Conservation (phyloP, 2,113 vertebrate genomes). For the Columba livia region DNA sequence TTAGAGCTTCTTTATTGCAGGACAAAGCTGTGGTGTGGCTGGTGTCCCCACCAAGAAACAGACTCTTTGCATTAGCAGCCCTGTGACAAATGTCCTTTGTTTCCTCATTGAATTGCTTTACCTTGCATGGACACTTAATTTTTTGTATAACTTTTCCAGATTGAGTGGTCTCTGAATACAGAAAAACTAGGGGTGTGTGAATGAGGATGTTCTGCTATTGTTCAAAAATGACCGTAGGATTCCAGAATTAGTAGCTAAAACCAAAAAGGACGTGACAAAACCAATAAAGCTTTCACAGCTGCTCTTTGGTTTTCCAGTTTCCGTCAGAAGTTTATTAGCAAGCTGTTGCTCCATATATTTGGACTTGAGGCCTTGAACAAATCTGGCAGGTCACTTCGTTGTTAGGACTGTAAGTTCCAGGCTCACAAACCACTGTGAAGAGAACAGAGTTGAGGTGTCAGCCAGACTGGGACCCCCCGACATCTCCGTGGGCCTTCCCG, state of each 20-base stretch:
- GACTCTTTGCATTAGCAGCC: neutral
- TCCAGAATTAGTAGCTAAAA: neutral
- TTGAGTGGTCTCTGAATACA: neutral
- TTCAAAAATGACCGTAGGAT: rapidly evolving
- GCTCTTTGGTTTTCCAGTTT: neutral
- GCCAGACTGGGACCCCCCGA: too few relatives aligned
- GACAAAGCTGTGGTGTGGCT: neutral
- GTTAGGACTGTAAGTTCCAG: conserved; percentile 74
- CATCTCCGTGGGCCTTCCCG: neutral
- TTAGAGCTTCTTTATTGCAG: neutral
- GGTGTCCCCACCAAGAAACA: neutral
- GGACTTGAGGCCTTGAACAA: conserved; percentile 26
- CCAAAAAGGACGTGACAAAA: neutral
- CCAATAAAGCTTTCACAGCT: neutral
- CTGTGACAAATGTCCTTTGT: neutral
- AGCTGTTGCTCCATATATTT: conserved; percentile 67
- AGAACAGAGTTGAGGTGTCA: neutral
- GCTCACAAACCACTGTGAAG: conserved; percentile 74
- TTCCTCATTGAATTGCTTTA: neutral
- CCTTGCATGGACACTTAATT: neutral
- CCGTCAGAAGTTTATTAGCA: conserved; percentile 48
- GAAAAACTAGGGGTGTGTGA: neutral
- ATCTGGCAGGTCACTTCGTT: conserved; percentile 57
- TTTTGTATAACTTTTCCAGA: neutral
- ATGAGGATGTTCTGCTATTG: neutral